These are phyloP conservation scores for Leucoma salicis DNA, from an alignment of 2,888 invertebrate genomes.

Conservation along the genomic window DNA sequence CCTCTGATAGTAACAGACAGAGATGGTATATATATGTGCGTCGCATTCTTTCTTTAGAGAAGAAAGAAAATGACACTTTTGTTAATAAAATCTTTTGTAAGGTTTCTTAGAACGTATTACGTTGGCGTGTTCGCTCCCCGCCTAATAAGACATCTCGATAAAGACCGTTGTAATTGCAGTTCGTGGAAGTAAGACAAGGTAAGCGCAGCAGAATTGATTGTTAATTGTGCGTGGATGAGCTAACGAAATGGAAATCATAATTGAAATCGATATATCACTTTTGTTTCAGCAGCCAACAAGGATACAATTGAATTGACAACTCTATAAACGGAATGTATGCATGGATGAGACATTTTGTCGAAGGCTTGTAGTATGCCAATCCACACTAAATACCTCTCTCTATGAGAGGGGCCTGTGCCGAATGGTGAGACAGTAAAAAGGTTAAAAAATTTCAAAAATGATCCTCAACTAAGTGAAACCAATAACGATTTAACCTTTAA, in stretches of 20 bases:
- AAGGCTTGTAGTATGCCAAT: no score
- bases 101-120: slow-evolving; percentile 61
- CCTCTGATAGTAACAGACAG: slow-evolving; percentile 70
- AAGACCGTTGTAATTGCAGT: slow-evolving; percentile 37
- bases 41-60: slow-evolving; percentile 47
- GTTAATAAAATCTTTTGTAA: slow-evolving; percentile 56
- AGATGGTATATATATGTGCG: slow-evolving; percentile 35
- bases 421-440: no score
- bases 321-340: no score
- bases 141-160: slow-evolving; percentile 53
- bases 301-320: no score
- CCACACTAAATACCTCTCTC: no score
- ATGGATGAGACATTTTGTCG: no score
- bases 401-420: no score
- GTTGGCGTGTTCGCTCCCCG: slow-evolving; percentile 45
- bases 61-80: slow-evolving; percentile 62
- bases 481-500: neutral
- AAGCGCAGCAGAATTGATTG: slow-evolving; percentile 26
- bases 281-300: no score
- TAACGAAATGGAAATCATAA: slow-evolving; percentile 28
- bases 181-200: slow-evolving; percentile 46
- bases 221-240: slow-evolving; percentile 23
- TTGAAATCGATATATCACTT: slow-evolving; percentile 12
- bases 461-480: no score
- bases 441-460: no score